Evolutionary conservation across 2,113 vertebrate genomes (phyloP).

Genomic region (Forbesichthys agassizii): DNA sequence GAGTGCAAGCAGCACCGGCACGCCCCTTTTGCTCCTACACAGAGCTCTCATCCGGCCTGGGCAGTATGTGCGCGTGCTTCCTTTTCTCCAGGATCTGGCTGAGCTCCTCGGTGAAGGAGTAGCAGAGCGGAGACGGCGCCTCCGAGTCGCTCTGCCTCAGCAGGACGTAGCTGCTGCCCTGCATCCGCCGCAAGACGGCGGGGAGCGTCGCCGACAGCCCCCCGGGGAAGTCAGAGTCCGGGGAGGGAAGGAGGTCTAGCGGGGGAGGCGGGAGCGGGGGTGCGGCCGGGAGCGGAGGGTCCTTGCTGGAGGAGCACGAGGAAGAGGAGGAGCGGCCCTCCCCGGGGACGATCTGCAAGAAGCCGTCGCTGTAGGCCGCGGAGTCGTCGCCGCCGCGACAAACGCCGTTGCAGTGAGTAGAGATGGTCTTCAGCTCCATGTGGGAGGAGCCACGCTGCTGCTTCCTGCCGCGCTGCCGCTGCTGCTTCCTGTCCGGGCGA

Average conservation of each 20-base stretch:
- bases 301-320: slow-evolving; percentile 34
- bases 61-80: slow-evolving; percentile 91
- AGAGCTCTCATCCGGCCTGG: slow-evolving; percentile 91
- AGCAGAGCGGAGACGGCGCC: slow-evolving; percentile 74
- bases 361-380: slow-evolving; percentile 55
- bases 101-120: slow-evolving; percentile 92
- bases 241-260: slow-evolving; percentile 67
- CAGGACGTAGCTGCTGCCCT: slow-evolving; percentile 94
- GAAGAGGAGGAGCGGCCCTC: slow-evolving; percentile 69
- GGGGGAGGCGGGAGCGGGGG: slow-evolving; percentile 78
- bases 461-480: slow-evolving; percentile 13
- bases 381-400: slow-evolving; percentile 41
- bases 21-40: slow-evolving; percentile 74
- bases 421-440: slow-evolving; percentile 91
- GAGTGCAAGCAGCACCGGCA: not conserved
- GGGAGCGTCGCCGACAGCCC: slow-evolving; percentile 86
- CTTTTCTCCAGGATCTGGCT: slow-evolving; percentile 95
- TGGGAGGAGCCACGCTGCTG: slow-evolving; percentile 66
- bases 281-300: slow-evolving; percentile 69
- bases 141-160: slow-evolving; percentile 87
- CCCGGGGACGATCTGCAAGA: slow-evolving; percentile 82
- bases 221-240: slow-evolving; percentile 78
- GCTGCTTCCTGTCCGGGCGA: slow-evolving; percentile 56
- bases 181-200: slow-evolving; percentile 90
- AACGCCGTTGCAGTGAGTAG: slow-evolving; percentile 80